phyloP scores from a whole-genome alignment of 2,888 invertebrate species.

The Scaptomyza flava region DNA sequence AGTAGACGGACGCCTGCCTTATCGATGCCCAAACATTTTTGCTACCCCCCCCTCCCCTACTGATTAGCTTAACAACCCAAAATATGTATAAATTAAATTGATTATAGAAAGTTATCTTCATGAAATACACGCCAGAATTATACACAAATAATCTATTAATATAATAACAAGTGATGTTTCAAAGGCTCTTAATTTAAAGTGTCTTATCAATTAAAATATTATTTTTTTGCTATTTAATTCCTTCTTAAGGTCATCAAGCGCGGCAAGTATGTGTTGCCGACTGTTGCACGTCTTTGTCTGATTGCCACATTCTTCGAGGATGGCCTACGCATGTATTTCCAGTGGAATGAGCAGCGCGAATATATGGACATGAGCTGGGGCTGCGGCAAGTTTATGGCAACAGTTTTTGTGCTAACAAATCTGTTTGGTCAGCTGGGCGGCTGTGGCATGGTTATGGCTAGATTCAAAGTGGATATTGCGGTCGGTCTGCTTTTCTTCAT shows the following conservation, averaged over 20 bases:
- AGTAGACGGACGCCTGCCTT: constrained; percentile 22
- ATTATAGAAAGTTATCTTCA: not conserved
- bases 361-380: constrained; percentile 99
- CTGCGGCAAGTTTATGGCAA: constrained; percentile 96
- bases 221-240: not conserved
- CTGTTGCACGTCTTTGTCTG: constrained; percentile 97
- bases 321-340: constrained; percentile 99
- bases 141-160: not conserved
- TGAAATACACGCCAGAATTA: not conserved
- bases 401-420: constrained; percentile 97
- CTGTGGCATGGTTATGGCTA: constrained; percentile 97
- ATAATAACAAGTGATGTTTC: no score
- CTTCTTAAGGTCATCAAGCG: constrained; percentile 93
- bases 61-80: not conserved
- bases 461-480: constrained; percentile 95
- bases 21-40: constrained; percentile 19
- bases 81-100: not conserved
- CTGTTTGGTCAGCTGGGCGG: constrained; percentile 98
- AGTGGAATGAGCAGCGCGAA: constrained; percentile 98
- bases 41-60: not conserved
- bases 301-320: constrained; percentile 99
- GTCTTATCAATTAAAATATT: constrained; percentile 9
- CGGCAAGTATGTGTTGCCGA: constrained; percentile 96
- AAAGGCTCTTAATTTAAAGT: not conserved
- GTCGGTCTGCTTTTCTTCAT: constrained; percentile 97